Evolutionary conservation across 2,888 invertebrate species (phyloP), one percentile per base, ranked within the genome.

Genomic region (Synergus itoensis): DNA sequence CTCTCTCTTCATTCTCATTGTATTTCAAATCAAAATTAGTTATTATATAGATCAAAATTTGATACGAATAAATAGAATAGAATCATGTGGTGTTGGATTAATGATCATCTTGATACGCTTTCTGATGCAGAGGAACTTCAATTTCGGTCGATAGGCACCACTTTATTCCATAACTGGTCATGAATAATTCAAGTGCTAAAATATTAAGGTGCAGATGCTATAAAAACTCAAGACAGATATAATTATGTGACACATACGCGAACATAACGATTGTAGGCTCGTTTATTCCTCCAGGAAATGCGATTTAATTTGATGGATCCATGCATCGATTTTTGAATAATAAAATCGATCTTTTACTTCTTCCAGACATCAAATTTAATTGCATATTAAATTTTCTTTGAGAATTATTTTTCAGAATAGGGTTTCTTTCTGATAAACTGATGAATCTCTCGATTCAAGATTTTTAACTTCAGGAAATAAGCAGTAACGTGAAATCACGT

Each of bases 201-300:
- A 86, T 87, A 84, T 87, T 87, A 85, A 86, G 81, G 84, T 85
- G 81, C 86, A 85, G 87, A 84, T 87, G 86, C 85, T 86, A 83
- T 86, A 85, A 86, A 85, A 85, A 80, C 77, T 76, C 85, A 85
- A 84, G 84, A 84, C 85, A 87, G 87, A 86, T 84, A 87, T 86
- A 87, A 86, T 86, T 86, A 86, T 78, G 81, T 73, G 79, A 81
- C 67, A 43, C 43, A 45, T 45, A 45, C 21, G 45, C 67, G 45
- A 67, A 67, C 67, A 28, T 45, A 45, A 45, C 14, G 28, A 45
- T 67, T 67, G 67, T 28, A 14, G 14, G 45, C 21, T 67, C 67
- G 21, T 43, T 67, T 67, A 67, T 67, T 67, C 5, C 4, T 18
- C 11, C 45, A 21, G 67, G 45, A 45, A 67, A 67, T 45, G 14